Evolutionary conservation across 1,140 invertebrate species (phyloP).

Genomic region (Drosophila pruinosa): DNA sequence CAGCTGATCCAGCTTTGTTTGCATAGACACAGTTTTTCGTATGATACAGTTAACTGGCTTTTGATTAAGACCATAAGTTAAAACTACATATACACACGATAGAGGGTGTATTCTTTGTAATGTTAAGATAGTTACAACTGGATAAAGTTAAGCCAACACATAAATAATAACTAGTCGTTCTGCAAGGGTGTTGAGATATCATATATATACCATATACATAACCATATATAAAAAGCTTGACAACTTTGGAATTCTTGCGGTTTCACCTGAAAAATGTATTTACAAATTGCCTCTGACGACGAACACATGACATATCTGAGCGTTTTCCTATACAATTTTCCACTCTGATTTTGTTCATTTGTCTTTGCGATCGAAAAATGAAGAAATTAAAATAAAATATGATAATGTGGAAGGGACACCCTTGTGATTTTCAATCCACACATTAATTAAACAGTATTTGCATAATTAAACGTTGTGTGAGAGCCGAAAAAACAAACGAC

Average conservation of each 20-base stretch:
- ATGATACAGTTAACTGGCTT: neutral
- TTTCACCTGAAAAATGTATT: constrained; percentile 10
- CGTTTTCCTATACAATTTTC: constrained; percentile 7
- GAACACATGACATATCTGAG: constrained; percentile 42
- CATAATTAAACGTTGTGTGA: neutral
- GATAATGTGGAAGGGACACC: neutral
- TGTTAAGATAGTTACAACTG: neutral
- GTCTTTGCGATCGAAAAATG: neutral
- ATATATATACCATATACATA: neutral
- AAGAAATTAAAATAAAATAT: neutral
- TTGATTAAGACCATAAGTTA: too few species aligned
- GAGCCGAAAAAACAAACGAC: too few species aligned
- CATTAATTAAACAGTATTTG: neutral
- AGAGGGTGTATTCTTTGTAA: too few species aligned
- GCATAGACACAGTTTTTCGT: neutral
- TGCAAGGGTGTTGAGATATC: neutral
- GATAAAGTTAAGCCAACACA: too few species aligned
- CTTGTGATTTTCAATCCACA: neutral
- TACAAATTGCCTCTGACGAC: constrained; percentile 10
- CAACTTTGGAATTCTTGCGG: constrained; percentile 3
- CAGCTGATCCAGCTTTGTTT: neutral
- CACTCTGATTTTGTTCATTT: neutral
- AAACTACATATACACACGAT: too few species aligned
- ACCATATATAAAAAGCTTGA: too few species aligned
- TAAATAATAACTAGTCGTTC: too few species aligned